These are phyloP conservation scores for Acridotheres tristis DNA, from an alignment of 2,797 vertebrate species.

Conservation along the genomic window DNA sequence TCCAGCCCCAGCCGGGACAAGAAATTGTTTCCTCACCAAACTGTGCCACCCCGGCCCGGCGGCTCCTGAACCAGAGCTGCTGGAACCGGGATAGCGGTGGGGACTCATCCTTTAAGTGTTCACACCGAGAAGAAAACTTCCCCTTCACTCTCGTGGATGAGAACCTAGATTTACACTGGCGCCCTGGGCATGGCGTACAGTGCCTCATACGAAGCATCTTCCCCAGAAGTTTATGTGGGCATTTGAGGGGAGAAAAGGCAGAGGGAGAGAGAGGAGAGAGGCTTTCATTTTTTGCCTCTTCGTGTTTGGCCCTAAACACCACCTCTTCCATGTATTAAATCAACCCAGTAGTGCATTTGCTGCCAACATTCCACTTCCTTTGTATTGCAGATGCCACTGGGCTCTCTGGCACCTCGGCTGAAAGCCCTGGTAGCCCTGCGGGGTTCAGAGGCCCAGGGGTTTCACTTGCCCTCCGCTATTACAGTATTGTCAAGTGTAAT, in stretches of 20 bases:
- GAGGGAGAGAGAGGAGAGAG: background rate
- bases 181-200: background rate
- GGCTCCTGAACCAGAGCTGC: background rate
- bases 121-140: background rate
- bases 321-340: background rate
- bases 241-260: background rate
- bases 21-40: background rate
- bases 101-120: too few species aligned
- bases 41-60: background rate
- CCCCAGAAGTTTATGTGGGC: background rate
- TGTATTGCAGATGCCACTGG: constrained; percentile 34
- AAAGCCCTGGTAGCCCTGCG: background rate
- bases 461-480: background rate
- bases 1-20: rapidly evolving
- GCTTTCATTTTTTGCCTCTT: background rate
- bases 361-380: background rate
- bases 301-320: background rate
- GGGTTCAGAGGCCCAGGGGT: background rate
- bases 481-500: constrained; percentile 14
- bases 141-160: rapidly evolving
- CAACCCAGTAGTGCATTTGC: background rate
- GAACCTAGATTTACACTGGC: background rate
- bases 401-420: constrained; percentile 26
- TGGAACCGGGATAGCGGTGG: background rate
- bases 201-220: background rate